Base-by-base conservation (phyloP, 2,797 vertebrate species). In the Alcedo atthis region DNA sequence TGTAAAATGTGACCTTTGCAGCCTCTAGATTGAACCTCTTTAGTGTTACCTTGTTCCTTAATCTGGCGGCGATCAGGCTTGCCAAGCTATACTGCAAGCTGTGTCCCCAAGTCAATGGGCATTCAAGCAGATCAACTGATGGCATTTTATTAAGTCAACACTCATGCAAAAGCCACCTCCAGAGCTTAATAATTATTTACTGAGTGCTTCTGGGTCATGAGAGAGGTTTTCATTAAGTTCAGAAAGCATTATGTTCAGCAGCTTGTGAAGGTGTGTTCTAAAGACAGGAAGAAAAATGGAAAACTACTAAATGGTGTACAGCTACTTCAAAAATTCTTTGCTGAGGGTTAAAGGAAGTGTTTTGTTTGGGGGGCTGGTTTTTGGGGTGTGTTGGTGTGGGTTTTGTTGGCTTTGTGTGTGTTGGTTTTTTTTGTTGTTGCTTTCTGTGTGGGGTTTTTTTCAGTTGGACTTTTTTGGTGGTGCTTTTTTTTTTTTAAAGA, bases 121-220 rank as follows among this genome's bases (percentile, higher is more conserved):
- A 97, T 97, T 97, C 95, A 97, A 97, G 97, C 97, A 97, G 94
- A 98, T 97, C 97, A 97, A 94, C 97, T 95, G 94, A 84, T 2
- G 15, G 86, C 88, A 82, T 97, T 97, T 97, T 96, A 97, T 97
- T 97, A 97, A 97, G 96, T 93, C 94, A 94, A 95, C 88, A 92
- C 71, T 94, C 93, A 93, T 91, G 97, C 94, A 95, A 97, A 97
- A 97, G 75, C 96, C 89, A 95, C 96, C 94, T 96, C 91, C 93
- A 90, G 88, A 97, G 97, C 92, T 98, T 98, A 98, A 97, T 98
- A 97, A 98, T 98, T 97, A 98, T 97, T 98, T 97, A 97, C 97
- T 74, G 89, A 97, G 91, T 42, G 87, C 95, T 97, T 96, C 93
- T 96, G 96, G 98, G 97, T 97, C 97, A 97, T 97, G 97, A 97